These are phyloP conservation scores for Corapipo altera DNA, from an alignment of 2,113 vertebrate species.

Conservation along the genomic window DNA sequence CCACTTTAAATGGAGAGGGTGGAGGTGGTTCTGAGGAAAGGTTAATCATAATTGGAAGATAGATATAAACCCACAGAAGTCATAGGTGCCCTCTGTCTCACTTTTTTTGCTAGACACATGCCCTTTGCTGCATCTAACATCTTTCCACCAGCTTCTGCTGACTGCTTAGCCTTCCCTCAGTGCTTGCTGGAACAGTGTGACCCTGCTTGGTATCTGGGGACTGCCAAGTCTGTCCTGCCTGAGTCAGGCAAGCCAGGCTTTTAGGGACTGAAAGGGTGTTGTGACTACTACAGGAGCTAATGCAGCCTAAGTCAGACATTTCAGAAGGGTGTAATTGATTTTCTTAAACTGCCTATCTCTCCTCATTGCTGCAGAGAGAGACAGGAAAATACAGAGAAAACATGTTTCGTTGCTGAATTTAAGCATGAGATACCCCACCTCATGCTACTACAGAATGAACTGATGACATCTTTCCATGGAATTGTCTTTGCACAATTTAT, in stretches of 20 bases:
- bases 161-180: background rate
- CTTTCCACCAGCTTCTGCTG: background rate
- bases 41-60: background rate
- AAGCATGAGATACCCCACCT: background rate
- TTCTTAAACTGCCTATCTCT: background rate
- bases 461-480: background rate
- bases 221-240: background rate
- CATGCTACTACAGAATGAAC: background rate
- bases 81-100: background rate
- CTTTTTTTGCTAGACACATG: background rate
- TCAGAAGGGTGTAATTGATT: background rate
- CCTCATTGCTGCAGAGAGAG: background rate
- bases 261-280: background rate
- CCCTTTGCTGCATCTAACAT: background rate
- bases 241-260: background rate
- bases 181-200: fast-evolving
- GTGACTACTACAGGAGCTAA: background rate
- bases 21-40: background rate
- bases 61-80: background rate
- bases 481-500: background rate
- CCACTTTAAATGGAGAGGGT: background rate
- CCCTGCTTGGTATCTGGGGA: background rate
- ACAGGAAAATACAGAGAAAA: background rate
- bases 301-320: background rate
- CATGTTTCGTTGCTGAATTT: background rate